Conservation (phyloP, 2,113 vertebrate genomes). For the Plecotus auritus region DNA sequence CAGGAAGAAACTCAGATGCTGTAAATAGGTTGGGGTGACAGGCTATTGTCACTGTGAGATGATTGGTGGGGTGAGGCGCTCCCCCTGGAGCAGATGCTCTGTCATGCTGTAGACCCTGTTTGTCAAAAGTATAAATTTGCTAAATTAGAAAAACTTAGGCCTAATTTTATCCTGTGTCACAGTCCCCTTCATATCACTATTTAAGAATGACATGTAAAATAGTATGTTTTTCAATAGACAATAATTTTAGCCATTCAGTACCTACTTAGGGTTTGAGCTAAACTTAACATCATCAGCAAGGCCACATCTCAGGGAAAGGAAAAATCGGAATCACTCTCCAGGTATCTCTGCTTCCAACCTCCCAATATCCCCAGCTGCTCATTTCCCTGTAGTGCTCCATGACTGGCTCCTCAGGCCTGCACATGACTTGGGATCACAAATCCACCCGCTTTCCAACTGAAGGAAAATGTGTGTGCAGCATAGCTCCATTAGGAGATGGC, state of each 20-base stretch:
- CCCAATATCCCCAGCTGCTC: background rate
- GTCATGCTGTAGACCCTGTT: background rate
- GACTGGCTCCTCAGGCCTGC: background rate
- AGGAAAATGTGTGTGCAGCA: background rate
- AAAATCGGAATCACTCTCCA: background rate
- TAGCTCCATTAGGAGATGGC: background rate
- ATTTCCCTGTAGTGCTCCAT: background rate
- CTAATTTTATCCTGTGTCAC: background rate
- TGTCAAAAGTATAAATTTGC: background rate
- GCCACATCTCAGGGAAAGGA: background rate
- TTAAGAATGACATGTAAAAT: background rate
- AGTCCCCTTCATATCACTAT: background rate
- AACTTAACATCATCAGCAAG: background rate
- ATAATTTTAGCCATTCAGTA: background rate
- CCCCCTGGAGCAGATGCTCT: background rate
- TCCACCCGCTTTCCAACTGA: background rate
- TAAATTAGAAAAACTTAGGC: background rate
- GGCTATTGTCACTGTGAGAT: background rate
- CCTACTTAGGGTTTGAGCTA: background rate
- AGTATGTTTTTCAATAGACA: background rate
- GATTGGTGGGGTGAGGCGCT: background rate
- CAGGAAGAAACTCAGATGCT: background rate
- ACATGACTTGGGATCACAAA: too few species aligned
- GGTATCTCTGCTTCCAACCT: background rate
- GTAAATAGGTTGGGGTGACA: background rate